These are phyloP conservation scores for Ostrea edulis DNA, from an alignment of 1,140 invertebrate genomes.

Conservation along the genomic window DNA sequence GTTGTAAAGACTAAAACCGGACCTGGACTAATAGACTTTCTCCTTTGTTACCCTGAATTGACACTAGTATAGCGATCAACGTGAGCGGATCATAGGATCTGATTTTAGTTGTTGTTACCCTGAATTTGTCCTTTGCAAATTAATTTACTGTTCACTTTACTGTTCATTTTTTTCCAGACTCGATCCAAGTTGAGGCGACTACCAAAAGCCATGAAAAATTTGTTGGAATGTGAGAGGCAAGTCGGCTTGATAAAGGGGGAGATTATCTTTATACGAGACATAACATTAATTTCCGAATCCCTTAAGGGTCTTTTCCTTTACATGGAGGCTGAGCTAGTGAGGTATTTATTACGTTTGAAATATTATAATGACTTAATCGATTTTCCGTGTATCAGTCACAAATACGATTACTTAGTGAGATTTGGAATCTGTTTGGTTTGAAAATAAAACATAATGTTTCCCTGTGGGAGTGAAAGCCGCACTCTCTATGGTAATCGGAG, in stretches of 20 bases:
- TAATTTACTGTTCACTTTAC: too few species aligned
- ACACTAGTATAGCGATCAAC: too few species aligned
- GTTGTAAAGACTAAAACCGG: too few species aligned
- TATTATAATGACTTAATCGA: not conserved
- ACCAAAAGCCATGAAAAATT: not conserved
- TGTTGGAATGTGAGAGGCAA: slow-evolving; percentile 11
- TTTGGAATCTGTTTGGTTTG: not conserved
- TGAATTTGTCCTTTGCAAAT: too few species aligned
- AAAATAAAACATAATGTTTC: too few species aligned
- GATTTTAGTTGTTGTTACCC: too few species aligned
- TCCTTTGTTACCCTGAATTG: too few species aligned
- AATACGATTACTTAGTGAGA: not conserved
- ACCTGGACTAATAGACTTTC: too few species aligned
- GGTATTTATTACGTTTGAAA: not conserved
- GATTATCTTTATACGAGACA: not conserved
- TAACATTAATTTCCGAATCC: not conserved
- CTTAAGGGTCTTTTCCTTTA: not conserved
- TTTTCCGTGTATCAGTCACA: not conserved
- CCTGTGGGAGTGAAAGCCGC: too few species aligned
- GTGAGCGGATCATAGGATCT: too few species aligned
- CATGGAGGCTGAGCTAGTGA: not conserved
- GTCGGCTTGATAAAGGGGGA: not conserved
- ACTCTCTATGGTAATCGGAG: too few species aligned
- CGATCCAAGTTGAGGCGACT: not conserved
- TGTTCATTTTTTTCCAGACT: not conserved